A percentile compares a stretch with the other conserved stretches of the same genome.
These are phyloP conservation scores for Charina bottae DNA, from an alignment of 2,113 vertebrate species.

Conservation along the genomic window DNA sequence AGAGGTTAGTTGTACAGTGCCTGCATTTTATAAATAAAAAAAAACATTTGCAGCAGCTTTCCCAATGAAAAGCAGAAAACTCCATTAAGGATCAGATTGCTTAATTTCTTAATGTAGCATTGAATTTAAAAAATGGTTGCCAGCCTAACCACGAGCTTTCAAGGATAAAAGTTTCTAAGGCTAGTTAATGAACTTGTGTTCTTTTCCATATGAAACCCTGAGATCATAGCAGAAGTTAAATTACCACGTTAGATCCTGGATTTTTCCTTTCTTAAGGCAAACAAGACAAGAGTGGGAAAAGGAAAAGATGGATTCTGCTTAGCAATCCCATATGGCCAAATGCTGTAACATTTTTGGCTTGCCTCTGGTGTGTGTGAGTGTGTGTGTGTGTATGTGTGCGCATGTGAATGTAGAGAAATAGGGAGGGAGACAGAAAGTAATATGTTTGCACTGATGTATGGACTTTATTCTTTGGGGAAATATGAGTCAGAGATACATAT, in stretches of 20 bases:
- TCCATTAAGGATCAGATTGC: slow-evolving; percentile 46
- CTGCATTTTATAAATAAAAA: not conserved
- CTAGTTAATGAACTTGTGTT: slow-evolving; percentile 50
- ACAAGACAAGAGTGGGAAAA: slow-evolving; percentile 35
- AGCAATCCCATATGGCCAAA: slow-evolving; percentile 43
- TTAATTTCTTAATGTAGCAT: slow-evolving; percentile 21
- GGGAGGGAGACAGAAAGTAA: slow-evolving; percentile 42
- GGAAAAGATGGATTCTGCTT: slow-evolving; percentile 39
- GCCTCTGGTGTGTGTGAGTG: slow-evolving; percentile 31
- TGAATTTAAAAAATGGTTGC: slow-evolving; percentile 21
- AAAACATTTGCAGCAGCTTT: slow-evolving; percentile 24
- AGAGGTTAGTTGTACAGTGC: slow-evolving; percentile 7
- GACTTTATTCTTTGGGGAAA: slow-evolving; percentile 71
- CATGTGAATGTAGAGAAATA: not conserved
- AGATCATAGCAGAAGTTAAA: slow-evolving; percentile 51
- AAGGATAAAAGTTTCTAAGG: slow-evolving; percentile 40
- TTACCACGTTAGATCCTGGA: slow-evolving; percentile 10
- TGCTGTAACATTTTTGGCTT: slow-evolving; percentile 44
- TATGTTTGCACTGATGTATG: slow-evolving; percentile 69
- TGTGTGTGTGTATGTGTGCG: slow-evolving; percentile 12
- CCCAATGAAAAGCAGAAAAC: slow-evolving; percentile 38
- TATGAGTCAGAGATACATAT: slow-evolving; percentile 71
- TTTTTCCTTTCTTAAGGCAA: slow-evolving; percentile 15
- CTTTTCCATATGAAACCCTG: slow-evolving; percentile 40
- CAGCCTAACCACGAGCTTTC: slow-evolving; percentile 32